Conservation (phyloP, 2,797 vertebrate genomes). For the Pampus argenteus region DNA sequence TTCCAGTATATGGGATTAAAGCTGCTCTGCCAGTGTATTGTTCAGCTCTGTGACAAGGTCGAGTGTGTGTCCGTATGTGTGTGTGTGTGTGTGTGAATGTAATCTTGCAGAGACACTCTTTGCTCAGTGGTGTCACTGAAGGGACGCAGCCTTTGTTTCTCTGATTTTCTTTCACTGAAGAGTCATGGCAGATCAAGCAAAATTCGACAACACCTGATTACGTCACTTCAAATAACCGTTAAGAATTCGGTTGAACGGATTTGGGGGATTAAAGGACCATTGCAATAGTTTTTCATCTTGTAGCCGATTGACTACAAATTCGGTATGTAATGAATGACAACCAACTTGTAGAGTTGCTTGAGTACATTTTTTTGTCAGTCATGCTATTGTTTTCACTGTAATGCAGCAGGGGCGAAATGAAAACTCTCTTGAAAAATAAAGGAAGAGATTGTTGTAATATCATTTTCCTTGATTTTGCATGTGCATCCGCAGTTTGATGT, state of each 20-base stretch:
- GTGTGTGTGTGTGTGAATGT: slow-evolving; percentile 44
- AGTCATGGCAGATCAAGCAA: slow-evolving; percentile 46
- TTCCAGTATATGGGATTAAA: slow-evolving; percentile 58
- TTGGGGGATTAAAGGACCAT: slow-evolving; percentile 9
- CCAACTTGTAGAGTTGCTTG: neutral
- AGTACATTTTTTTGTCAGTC: neutral
- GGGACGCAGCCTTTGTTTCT: slow-evolving; percentile 60
- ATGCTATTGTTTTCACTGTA: neutral
- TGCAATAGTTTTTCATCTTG: neutral
- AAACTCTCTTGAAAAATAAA: too few relatives aligned
- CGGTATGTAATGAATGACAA: neutral
- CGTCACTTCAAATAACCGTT: slow-evolving; percentile 31
- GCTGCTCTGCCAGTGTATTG: slow-evolving; percentile 40
- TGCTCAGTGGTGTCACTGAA: slow-evolving; percentile 61
- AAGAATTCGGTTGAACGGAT: slow-evolving; percentile 1
- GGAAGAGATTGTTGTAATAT: neutral
- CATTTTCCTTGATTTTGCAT: neutral
- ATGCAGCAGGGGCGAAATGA: neutral
- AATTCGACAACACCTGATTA: slow-evolving; percentile 48
- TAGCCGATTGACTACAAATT: neutral
- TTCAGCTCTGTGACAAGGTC: slow-evolving; percentile 47
- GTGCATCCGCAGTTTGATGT: neutral
- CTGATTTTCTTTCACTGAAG: slow-evolving; percentile 54
- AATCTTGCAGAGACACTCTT: slow-evolving; percentile 55
- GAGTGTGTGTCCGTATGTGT: slow-evolving; percentile 23